Conservation (phyloP, 2,888 invertebrate genomes). For the Coelinius sp. region DNA sequence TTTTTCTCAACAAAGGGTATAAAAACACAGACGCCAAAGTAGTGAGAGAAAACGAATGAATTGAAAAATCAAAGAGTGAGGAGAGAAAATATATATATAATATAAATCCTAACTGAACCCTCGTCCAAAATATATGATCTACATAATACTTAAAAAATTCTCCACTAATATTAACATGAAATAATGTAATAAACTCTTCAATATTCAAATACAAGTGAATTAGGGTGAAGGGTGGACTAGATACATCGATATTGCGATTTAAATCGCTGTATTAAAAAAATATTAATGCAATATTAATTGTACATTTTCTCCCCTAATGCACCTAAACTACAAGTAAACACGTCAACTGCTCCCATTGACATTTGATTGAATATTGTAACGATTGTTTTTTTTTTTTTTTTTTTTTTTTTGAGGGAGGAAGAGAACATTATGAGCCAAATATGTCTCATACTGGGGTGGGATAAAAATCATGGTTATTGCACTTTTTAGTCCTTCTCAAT, state of each 20-base stretch:
- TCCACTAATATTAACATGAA: conserved; percentile 19
- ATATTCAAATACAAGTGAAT: conserved; percentile 64
- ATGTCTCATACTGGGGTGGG: too few relatives aligned
- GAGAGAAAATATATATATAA: not conserved
- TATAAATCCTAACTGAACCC: not conserved
- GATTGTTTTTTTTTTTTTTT: too few relatives aligned
- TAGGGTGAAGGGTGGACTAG: conserved; percentile 65
- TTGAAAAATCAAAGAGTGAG: not conserved
- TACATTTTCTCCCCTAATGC: conserved; percentile 11
- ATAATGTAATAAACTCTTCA: conserved; percentile 61
- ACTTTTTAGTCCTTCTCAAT: not conserved
- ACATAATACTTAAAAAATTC: not conserved
- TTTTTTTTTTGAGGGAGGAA: too few relatives aligned
- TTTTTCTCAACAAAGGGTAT: conserved; percentile 13
- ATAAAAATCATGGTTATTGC: not conserved
- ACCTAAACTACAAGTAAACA: not conserved
- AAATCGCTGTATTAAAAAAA: conserved; percentile 15
- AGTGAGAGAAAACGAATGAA: conserved; percentile 23
- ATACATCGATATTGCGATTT: conserved; percentile 46
- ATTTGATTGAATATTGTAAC: not conserved
- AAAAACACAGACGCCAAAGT: conserved; percentile 20
- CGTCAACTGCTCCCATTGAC: not conserved
- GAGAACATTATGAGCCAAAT: too few relatives aligned
- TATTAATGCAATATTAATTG: not conserved
- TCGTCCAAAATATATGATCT: not conserved